Percentiles rank a stretch among this genome's conserved stretches.
Evolutionary conservation across 2,888 invertebrate genomes (phyloP).

Genomic region (Vanessa cardui): DNA sequence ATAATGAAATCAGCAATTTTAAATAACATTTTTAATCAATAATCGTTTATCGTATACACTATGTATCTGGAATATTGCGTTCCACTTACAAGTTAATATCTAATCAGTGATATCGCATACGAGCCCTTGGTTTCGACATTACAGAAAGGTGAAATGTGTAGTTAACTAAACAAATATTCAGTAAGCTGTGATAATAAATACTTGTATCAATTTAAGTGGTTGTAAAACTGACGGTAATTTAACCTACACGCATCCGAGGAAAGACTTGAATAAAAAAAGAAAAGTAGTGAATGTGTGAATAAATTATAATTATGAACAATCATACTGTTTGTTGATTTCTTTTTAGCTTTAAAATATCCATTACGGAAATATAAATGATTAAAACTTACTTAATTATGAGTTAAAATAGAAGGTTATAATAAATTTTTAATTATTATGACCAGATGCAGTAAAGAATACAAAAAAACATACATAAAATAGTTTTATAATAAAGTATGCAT

Average conservation of each 20-base stretch:
- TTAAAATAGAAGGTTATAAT: too few relatives aligned
- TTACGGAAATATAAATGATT: too few relatives aligned
- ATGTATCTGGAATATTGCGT: slow-evolving; percentile 4
- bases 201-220: slow-evolving; percentile 53
- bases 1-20: too few relatives aligned
- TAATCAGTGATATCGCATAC: slow-evolving; percentile 15
- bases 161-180: slow-evolving; percentile 18
- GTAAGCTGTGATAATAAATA: slow-evolving; percentile 49
- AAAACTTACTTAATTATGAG: too few relatives aligned
- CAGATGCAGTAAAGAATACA: too few relatives aligned
- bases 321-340: background rate
- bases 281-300: background rate
- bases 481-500: too few relatives aligned
- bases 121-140: slow-evolving; percentile 3
- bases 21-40: too few relatives aligned
- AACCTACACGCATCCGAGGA: background rate
- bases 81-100: slow-evolving; percentile 16
- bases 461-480: too few relatives aligned
- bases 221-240: slow-evolving; percentile 26
- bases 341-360: too few relatives aligned
- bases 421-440: too few relatives aligned
- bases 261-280: background rate
- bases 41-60: background rate
- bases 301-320: background rate
- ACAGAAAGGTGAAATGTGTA: slow-evolving; percentile 10